These are phyloP conservation scores for Bos javanicus DNA, from an alignment of 2,113 vertebrate species.

Conservation along the genomic window DNA sequence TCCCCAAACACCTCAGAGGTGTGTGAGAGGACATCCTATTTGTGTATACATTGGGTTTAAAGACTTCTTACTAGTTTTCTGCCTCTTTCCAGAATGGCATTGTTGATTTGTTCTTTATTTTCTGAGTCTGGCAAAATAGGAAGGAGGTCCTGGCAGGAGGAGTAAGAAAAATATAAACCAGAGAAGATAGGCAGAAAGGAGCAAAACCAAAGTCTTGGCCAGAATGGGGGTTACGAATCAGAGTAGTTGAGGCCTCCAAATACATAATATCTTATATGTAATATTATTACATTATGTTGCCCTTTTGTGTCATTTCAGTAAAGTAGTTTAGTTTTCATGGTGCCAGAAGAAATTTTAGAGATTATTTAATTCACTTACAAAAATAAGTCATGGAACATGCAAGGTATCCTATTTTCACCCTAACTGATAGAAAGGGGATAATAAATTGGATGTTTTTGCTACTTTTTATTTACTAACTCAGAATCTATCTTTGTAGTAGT, in stretches of 20 bases:
- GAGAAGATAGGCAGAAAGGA: neutral
- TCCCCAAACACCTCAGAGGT: neutral
- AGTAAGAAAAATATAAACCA: neutral
- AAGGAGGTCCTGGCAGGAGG: neutral
- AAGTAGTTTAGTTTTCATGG: neutral
- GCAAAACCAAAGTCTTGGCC: neutral
- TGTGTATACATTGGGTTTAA: neutral
- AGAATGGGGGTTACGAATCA: neutral
- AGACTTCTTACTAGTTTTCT: neutral
- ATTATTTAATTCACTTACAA: conserved; percentile 1
- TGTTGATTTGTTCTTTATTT: neutral
- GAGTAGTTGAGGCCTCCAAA: neutral
- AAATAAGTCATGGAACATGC: neutral
- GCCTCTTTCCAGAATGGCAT: neutral
- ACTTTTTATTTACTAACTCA: neutral
- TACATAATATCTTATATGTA: neutral
- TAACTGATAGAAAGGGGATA: neutral
- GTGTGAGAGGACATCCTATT: neutral
- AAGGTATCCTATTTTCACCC: neutral
- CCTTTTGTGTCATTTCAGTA: neutral
- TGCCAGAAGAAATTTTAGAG: neutral
- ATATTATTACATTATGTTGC: neutral
- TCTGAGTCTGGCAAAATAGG: neutral
- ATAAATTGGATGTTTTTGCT: neutral
- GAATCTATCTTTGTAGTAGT: neutral